Evolutionary conservation across 2,888 invertebrate genomes (phyloP), one percentile per base, ranked within the genome.

Genomic region (Chymomyza fuscimana): DNA sequence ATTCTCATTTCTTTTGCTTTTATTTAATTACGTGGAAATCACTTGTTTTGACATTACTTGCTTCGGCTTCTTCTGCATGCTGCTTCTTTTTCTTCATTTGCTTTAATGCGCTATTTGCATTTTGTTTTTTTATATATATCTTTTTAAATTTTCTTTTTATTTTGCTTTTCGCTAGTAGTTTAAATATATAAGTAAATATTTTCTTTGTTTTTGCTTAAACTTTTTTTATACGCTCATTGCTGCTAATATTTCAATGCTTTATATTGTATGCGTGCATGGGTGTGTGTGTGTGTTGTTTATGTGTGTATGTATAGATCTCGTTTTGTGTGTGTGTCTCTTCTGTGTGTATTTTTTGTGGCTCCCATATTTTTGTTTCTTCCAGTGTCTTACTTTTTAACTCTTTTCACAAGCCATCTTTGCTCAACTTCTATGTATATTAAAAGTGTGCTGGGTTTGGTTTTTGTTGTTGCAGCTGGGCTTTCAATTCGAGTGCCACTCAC

Each of bases 401-500:
- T 22, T 67, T 12, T 46, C 40, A 46, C 12, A 10, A 46, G 40
- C 40, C 29, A 9, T 36, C 22, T 1, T 12, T 22, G 10, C 54
- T 67, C 40, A 32, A 32, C 54, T 56, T 63, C n/a, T n/a, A 32
- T 29, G 29, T 59, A n/a, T 15, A 32, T 22, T 60, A 29, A 15
- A 32, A 32, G 46, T 64, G 40, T 59, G 52, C 25, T 51, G 16
- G 52, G 16, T 12, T 25, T 63, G n/a, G 25, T 51, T 63, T 19
- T 52, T 68, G 63, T 56, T 61, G 71, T 65, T 73, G 72, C 69
- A 72, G 76, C 80, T 77, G 56, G 60, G 52, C 56, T 74, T 70
- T 86, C 80, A 84, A 72, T 85, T 83, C 29, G 85, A 76, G 32
- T 86, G 84, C 86, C 87, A 91, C 86, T 91, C 91, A 79, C 91